Evolutionary conservation across 2,888 invertebrate species (phyloP), one percentile per base, ranked within the genome.

Genomic region (Hemithea aestivaria): DNA sequence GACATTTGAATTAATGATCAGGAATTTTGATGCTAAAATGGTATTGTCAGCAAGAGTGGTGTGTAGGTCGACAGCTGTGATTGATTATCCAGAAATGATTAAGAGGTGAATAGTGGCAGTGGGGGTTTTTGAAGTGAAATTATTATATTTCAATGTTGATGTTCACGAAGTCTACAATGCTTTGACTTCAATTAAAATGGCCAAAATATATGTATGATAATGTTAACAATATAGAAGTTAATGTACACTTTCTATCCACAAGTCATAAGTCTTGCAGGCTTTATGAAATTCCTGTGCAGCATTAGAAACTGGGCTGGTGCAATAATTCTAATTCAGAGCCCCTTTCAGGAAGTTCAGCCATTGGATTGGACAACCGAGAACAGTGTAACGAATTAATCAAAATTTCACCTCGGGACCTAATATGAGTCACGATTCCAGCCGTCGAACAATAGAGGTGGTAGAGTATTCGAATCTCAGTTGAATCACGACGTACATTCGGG

Each of bases 341-440:
- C 73, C 66, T 72, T 80, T 76, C 73, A 77, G 50, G 56, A 75
- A 82, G 68, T 79, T 76, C 49, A 62, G 54, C 68, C 51, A 51
- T 54, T 51, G 58, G 60, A 69, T 63, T 65, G 65, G 66, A 70
- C 72, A 70, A 67, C 73, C 62, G 67, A 66, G 82, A 78, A 76
- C 74, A 69, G 61, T 71, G 73, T 83, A 79, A 84, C 75, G 66
- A 79, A 87, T 87, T 82, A 85, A 87, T 87, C 85, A 85, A 76
- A 78, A 79, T 83, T 84, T 84, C 80, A 83, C 81, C 80, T 80
- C 75, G 58, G 62, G 73, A 73, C 73, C 73, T 79, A 82, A 82
- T 81, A 80, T 79, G 80, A 83, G 76, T 67, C 77, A 71, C 68
- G 82, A 76, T 80, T 83, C 73, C 71, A 69, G 60, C 50, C 62